phyloP scores from a whole-genome alignment of 2,113 vertebrate genomes.

The Meleagris gallopavo region DNA sequence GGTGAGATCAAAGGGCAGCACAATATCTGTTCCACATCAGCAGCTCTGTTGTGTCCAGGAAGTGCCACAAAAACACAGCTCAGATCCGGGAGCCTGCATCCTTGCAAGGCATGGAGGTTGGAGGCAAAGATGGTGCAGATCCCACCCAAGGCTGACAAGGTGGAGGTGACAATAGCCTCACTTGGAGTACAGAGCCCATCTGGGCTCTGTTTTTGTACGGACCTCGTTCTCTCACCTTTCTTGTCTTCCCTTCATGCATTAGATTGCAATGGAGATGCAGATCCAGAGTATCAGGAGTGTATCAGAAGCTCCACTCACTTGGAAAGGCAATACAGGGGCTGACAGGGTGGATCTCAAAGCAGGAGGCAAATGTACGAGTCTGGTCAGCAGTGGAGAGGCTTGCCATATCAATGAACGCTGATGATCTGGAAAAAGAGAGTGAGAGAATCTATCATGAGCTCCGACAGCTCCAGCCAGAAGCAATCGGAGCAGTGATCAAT shows the following conservation, averaged over 20 bases:
- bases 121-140: neutral
- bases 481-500: accelerated
- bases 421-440: neutral
- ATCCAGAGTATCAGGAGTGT: no score
- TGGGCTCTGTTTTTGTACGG: accelerated
- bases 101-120: neutral
- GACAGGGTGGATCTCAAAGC: neutral
- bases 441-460: neutral
- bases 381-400: neutral
- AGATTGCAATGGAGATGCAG: accelerated
- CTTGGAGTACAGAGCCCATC: accelerated
- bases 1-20: conserved; percentile 29
- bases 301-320: accelerated
- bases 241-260: neutral
- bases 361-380: accelerated
- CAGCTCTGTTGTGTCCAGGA: accelerated
- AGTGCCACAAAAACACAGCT: neutral
- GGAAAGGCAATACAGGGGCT: neutral
- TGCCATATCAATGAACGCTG: neutral
- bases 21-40: neutral
- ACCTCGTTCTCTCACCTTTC: neutral
- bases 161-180: neutral
- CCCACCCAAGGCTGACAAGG: neutral
- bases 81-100: neutral
- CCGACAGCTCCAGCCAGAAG: neutral